Evolutionary conservation across 2,113 vertebrate genomes (phyloP), one percentile per base, ranked within the genome.

Genomic region (Rhadina sibilatrix): DNA sequence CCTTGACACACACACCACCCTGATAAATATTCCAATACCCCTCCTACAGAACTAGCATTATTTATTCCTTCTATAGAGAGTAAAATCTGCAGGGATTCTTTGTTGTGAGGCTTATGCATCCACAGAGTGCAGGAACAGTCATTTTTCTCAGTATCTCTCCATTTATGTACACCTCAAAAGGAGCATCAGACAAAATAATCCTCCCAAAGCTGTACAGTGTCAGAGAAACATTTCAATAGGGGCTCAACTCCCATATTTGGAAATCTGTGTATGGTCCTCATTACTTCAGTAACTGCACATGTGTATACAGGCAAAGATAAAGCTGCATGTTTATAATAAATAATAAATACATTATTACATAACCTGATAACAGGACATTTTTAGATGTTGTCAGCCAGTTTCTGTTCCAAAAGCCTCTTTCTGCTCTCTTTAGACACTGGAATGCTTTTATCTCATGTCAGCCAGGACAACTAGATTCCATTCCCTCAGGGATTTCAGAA

Each of bases 11-110:
- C 53, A 31, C 47, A 6, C 35, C 33, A 46, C 44, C 46, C 83
- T 78, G 88, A 94, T 92, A 95, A 93, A 92, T 96, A 97, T 87
- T 96, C 88, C 69, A 96, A 57, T 78, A 94, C 27, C 28, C 50
- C 69, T 93, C 83, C 60, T 53, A 75, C 18, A 83, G 56, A 92
- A 68, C 72, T 22, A 79, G 57, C 46, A 60, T 77, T 71, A 75
- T 93, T 93, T 89, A 90, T 92, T 95, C 60, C n/a, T 59, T 83
- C 59, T 60, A 49, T 20, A 92, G 85, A 83, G 37, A 88, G 35
- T 5, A 88, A 91, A 93, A 93, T 75, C 83, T 93, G 33, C 90
- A 92, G 85, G 64, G 60, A 77, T 30, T 66, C 68, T 87, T 85
- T 83, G 52, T 83, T 57, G 44, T 68, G 50, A 75, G 37, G 69